phyloP scores from a whole-genome alignment of 2,113 vertebrate species.

The Hydrochoerus hydrochaeris region DNA sequence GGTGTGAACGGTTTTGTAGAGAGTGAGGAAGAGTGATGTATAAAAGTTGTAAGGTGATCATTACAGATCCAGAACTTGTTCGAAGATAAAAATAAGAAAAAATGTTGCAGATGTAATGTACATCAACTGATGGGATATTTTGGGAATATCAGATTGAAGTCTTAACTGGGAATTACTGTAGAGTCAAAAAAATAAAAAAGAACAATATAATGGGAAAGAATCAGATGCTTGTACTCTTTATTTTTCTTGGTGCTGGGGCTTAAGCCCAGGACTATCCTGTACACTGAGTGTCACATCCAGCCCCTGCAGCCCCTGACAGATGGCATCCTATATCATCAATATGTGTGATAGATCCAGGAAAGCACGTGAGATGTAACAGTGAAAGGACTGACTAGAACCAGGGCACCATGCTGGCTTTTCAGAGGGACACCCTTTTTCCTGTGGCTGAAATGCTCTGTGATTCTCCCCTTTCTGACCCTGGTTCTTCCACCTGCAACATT shows the following conservation, averaged over 20 bases:
- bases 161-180: background rate
- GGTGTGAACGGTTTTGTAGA: background rate
- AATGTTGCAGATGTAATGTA: background rate
- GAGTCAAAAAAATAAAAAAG: background rate
- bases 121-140: background rate
- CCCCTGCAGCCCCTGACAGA: background rate
- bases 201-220: background rate
- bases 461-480: background rate
- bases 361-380: background rate
- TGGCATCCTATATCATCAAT: background rate
- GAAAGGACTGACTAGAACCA: background rate
- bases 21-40: background rate
- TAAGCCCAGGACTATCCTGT: background rate
- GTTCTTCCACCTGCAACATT: background rate
- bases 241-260: background rate
- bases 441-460: background rate
- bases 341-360: background rate
- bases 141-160: background rate
- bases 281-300: background rate
- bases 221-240: background rate
- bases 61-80: background rate
- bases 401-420: background rate
- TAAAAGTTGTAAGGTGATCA: background rate
- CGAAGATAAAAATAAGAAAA: slow-evolving; percentile 19
- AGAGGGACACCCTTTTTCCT: background rate